phyloP scores from a whole-genome alignment of 2,888 invertebrate genomes.

The Thumatha senex region DNA sequence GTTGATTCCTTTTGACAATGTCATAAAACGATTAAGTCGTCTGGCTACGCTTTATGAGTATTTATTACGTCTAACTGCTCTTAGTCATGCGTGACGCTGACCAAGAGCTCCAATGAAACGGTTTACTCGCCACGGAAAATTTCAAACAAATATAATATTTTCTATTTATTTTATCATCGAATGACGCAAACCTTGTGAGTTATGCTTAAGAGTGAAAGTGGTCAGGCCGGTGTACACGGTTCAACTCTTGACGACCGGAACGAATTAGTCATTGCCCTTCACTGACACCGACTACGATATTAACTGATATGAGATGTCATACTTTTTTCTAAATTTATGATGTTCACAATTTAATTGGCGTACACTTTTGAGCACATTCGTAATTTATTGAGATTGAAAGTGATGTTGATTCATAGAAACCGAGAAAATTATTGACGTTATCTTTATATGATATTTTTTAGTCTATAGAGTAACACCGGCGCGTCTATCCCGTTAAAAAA shows the following conservation, averaged over 20 bases:
- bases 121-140: constrained; percentile 10
- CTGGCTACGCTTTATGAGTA: not conserved
- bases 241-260: constrained; percentile 29
- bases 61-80: not conserved
- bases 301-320: constrained; percentile 6
- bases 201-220: constrained; percentile 39
- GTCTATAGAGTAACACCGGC: too few relatives aligned
- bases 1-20: not conserved
- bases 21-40: not conserved
- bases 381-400: too few relatives aligned
- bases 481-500: too few relatives aligned
- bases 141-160: not conserved
- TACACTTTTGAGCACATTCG: not conserved
- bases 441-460: too few relatives aligned
- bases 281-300: constrained; percentile 16
- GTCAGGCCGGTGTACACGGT: constrained; percentile 22
- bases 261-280: constrained; percentile 36
- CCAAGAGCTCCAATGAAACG: not conserved
- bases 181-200: constrained; percentile 31
- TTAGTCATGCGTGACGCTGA: too few relatives aligned
- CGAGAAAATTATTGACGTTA: too few relatives aligned
- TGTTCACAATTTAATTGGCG: not conserved
- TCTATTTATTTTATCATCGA: not conserved
- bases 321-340: constrained; percentile 21
- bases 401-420: too few relatives aligned